Percentiles rank a stretch among this genome's conserved stretches.
Conservation (phyloP, 2,797 vertebrate species). For the Anabacerthia variegaticeps region DNA sequence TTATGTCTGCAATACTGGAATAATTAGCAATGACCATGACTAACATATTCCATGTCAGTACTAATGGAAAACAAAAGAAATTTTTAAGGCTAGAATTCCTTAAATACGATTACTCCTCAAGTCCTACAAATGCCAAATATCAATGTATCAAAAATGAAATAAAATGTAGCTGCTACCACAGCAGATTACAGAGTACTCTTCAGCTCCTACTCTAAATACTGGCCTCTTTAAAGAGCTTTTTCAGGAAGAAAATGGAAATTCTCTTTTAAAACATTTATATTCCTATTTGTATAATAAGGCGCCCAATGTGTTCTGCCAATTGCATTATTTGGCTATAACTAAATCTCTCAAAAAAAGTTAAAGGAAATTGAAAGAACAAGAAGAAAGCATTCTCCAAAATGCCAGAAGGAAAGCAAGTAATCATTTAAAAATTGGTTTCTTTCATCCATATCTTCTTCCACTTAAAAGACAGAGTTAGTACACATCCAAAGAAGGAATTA, state of each 20-base stretch:
- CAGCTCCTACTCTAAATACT: background rate
- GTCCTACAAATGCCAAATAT: background rate
- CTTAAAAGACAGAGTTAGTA: background rate
- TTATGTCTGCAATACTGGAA: background rate
- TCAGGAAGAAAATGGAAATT: background rate
- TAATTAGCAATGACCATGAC: background rate
- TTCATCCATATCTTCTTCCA: background rate
- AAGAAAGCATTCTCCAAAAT: background rate
- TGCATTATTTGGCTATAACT: background rate
- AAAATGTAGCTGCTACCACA: background rate
- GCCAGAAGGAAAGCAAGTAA: background rate
- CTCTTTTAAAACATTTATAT: background rate
- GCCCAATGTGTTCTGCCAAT: background rate
- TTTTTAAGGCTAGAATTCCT: background rate
- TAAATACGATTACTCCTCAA: background rate
- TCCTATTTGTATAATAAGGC: background rate
- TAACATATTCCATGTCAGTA: background rate
- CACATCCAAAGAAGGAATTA: background rate
- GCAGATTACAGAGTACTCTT: background rate
- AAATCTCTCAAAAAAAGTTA: background rate
- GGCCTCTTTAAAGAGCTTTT: background rate
- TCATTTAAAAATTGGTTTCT: background rate
- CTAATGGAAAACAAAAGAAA: background rate
- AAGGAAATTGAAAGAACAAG: background rate
- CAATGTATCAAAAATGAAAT: background rate